Evolutionary conservation across 2,888 invertebrate species (phyloP).

Genomic region (Cerastis rubricosa): DNA sequence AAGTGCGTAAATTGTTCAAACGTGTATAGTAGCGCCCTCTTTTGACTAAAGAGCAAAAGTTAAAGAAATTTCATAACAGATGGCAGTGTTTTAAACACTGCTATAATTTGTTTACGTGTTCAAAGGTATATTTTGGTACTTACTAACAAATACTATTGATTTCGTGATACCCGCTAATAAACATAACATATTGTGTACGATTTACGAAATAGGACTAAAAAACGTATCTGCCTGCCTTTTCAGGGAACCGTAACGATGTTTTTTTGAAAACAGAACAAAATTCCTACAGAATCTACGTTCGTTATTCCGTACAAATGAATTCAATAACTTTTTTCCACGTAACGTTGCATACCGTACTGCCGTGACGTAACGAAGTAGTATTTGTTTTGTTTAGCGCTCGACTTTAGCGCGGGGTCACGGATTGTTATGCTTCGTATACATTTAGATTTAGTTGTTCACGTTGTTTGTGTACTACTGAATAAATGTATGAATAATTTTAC

Average conservation of each 20-base stretch:
- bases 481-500: constrained; percentile 23
- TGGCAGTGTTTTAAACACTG: constrained; percentile 28
- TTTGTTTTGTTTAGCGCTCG: constrained; percentile 56
- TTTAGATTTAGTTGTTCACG: constrained; percentile 46
- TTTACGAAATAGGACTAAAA: background rate
- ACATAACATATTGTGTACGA: background rate
- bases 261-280: background rate
- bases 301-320: constrained; percentile 41
- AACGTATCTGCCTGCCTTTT: background rate
- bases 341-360: constrained; percentile 25
- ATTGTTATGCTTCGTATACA: constrained; percentile 54
- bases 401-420: constrained; percentile 55
- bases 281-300: background rate
- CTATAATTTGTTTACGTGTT: constrained; percentile 44
- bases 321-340: constrained; percentile 41
- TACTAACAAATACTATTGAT: constrained; percentile 24
- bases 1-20: background rate
- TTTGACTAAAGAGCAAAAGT: background rate
- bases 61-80: constrained; percentile 23
- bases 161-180: constrained; percentile 4
- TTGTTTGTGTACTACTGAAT: constrained; percentile 35
- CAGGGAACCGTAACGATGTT: background rate
- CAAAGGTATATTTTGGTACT: constrained; percentile 7
- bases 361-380: constrained; percentile 43
- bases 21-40: constrained; percentile 42